These are phyloP conservation scores for Rhingia campestris DNA, from an alignment of 2,888 invertebrate genomes.

Conservation along the genomic window DNA sequence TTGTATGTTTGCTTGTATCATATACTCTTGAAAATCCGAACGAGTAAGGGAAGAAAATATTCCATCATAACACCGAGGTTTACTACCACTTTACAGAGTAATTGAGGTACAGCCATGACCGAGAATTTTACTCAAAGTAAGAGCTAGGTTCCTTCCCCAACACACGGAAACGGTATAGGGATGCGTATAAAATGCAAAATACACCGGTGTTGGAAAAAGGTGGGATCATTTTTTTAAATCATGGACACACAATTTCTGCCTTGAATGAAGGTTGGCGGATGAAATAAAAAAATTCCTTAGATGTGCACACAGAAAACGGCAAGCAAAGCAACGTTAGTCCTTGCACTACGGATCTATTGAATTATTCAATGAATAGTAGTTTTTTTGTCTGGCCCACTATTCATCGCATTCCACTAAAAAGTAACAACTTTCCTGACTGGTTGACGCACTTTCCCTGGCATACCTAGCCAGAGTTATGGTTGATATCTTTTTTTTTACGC, in stretches of 20 bases:
- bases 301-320: neutral
- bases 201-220: neutral
- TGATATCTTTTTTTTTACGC: constrained; percentile 11
- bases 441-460: neutral
- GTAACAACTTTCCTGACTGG: too few species aligned
- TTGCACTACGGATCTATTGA: neutral
- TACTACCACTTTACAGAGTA: neutral
- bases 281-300: neutral
- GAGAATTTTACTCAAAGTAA: constrained; percentile 24
- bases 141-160: neutral
- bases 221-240: constrained; percentile 1
- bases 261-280: neutral
- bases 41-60: constrained; percentile 33
- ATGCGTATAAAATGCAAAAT: constrained; percentile 21
- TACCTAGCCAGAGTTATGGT: constrained; percentile 8
- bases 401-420: neutral
- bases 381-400: neutral
- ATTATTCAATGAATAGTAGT: neutral
- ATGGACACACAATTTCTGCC: neutral
- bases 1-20: neutral
- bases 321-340: neutral
- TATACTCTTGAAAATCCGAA: constrained; percentile 7
- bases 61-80: constrained; percentile 52
- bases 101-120: constrained; percentile 22
- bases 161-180: neutral